Conservation (phyloP, 2,888 invertebrate genomes). For the Mycalesis mineus region DNA sequence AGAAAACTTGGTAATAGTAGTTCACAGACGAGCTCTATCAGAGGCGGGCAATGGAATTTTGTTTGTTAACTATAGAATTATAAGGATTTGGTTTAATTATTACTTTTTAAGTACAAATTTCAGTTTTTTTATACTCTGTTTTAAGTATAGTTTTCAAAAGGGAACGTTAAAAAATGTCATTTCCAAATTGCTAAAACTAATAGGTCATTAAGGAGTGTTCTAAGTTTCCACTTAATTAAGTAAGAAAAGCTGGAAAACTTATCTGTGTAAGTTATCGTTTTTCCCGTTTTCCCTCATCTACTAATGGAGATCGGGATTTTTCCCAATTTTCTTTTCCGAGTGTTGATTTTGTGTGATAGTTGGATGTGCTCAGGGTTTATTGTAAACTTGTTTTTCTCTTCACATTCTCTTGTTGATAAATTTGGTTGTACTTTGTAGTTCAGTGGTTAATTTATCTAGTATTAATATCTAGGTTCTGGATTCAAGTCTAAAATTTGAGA, state of each 20-base stretch:
- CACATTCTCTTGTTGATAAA: neutral
- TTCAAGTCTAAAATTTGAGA: too few relatives aligned
- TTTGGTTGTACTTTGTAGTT: too few relatives aligned
- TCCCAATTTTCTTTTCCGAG: neutral
- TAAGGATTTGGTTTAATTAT: too few relatives aligned
- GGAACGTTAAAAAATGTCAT: neutral
- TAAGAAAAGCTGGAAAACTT: conserved; percentile 18
- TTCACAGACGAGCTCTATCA: too few relatives aligned
- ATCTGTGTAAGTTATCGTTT: conserved; percentile 6
- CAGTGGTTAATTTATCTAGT: too few relatives aligned
- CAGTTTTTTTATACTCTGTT: too few relatives aligned
- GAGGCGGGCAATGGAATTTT: too few relatives aligned
- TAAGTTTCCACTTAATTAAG: conserved; percentile 22
- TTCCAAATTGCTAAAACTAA: conserved; percentile 7
- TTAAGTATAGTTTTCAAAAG: neutral
- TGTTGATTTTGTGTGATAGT: conserved; percentile 1
- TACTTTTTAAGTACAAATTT: too few relatives aligned
- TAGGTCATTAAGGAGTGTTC: conserved; percentile 14
- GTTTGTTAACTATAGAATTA: too few relatives aligned
- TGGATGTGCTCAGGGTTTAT: neutral
- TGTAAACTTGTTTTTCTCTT: conserved; percentile 1
- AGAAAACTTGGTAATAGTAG: too few relatives aligned
- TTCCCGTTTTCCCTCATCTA: conserved; percentile 14
- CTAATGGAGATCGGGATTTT: conserved; percentile 19
- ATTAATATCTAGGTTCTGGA: too few relatives aligned